These are phyloP conservation scores for Gymnothorax javanicus DNA, from an alignment of 2,797 vertebrate species.

Conservation along the genomic window DNA sequence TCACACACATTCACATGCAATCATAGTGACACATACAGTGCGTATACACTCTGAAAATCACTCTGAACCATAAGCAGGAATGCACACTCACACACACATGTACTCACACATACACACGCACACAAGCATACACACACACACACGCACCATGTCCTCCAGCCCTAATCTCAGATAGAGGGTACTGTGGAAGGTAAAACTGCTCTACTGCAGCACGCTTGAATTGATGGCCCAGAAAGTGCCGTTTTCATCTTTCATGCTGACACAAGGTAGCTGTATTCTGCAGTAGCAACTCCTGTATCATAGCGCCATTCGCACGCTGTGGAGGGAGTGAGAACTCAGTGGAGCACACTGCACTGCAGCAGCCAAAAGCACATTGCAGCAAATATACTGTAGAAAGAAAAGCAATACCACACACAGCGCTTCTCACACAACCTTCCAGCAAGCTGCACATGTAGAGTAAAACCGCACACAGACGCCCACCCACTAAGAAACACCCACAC, in stretches of 20 bases:
- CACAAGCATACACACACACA: not conserved
- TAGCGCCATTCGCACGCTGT: not conserved
- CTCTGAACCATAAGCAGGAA: not conserved
- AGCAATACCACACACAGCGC: not conserved
- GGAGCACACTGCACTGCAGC: constrained; percentile 12
- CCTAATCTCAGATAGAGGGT: not conserved
- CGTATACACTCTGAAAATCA: not conserved
- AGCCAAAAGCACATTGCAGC: constrained; percentile 19
- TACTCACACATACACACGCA: not conserved
- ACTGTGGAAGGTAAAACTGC: not conserved
- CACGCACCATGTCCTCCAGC: not conserved
- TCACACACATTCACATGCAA: too few relatives aligned
- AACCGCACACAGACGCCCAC: not conserved
- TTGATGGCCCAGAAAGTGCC: not conserved
- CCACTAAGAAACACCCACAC: not conserved
- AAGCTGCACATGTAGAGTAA: not conserved
- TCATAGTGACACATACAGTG: too few relatives aligned
- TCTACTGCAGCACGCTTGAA: not conserved
- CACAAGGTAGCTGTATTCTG: not conserved
- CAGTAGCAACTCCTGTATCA: not conserved
- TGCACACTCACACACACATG: not conserved
- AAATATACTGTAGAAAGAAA: not conserved
- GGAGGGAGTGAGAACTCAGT: not conserved
- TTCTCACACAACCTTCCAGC: not conserved
- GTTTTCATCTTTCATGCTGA: not conserved